Percentiles rank a stretch among this genome's conserved stretches.
These are phyloP conservation scores for Agrypnia vestita DNA, from an alignment of 1,140 invertebrate species.

Conservation along the genomic window DNA sequence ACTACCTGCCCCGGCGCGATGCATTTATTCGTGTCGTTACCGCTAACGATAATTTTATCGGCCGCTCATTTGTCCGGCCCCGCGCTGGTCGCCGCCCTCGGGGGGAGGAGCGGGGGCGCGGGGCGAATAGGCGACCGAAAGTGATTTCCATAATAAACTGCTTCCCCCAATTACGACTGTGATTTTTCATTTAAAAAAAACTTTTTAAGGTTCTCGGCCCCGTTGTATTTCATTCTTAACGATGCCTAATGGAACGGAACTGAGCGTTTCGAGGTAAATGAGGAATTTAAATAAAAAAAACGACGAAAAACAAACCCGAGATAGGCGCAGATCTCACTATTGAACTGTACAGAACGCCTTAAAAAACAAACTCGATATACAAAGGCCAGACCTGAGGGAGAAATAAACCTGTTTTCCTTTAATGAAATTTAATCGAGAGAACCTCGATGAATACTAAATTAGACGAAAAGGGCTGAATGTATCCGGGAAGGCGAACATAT, in stretches of 20 bases:
- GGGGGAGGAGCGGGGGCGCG: no score
- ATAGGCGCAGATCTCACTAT: no score
- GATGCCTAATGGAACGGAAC: conserved; percentile 21
- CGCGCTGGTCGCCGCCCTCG: conserved; percentile 48
- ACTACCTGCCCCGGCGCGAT: conserved; percentile 60
- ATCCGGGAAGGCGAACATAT: no score
- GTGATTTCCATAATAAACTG: conserved; percentile 41
- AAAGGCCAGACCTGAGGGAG: no score
- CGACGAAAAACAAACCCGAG: not conserved
- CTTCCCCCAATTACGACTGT: conserved; percentile 35
- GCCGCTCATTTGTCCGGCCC: conserved; percentile 73
- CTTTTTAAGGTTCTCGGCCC: conserved; percentile 19
- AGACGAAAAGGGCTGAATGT: no score
- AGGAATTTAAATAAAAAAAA: not conserved
- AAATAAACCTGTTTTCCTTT: no score
- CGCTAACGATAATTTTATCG: conserved; percentile 75
- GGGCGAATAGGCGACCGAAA: conserved; percentile 8
- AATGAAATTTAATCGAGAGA: no score
- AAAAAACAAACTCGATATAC: no score
- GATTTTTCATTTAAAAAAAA: conserved; percentile 31
- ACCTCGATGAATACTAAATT: no score
- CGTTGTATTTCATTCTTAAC: conserved; percentile 25
- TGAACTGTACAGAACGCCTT: no score
- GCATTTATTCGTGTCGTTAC: conserved; percentile 76
- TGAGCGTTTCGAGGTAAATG: not conserved